Evolutionary conservation across 2,797 vertebrate species (phyloP).

Genomic region (Ceryle rudis): DNA sequence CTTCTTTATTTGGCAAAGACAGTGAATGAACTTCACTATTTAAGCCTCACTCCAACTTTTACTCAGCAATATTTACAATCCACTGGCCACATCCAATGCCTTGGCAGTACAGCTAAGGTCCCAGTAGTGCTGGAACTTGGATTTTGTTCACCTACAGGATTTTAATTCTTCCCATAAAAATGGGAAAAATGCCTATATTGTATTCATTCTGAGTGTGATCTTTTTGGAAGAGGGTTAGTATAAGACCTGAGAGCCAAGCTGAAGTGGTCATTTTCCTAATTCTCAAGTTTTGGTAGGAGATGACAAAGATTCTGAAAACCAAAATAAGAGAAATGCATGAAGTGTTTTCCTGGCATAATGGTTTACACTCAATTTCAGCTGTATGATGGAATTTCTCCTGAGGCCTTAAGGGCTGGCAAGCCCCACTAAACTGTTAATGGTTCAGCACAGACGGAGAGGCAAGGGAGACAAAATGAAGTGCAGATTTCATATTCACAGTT

Average conservation of each 20-base stretch:
- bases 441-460: constrained; percentile 18
- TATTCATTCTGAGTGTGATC: background rate
- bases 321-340: background rate
- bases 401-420: background rate
- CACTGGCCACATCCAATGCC: background rate
- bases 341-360: background rate
- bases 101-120: background rate
- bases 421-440: background rate
- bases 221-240: background rate
- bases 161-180: background rate
- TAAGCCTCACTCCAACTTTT: background rate
- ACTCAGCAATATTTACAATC: background rate
- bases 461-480: background rate
- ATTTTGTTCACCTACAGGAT: background rate
- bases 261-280: background rate
- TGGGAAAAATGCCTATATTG: background rate
- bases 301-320: background rate
- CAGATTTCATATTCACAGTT: constrained; percentile 19
- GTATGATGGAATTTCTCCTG: background rate
- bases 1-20: background rate
- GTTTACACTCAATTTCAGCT: background rate
- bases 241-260: background rate
- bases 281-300: background rate
- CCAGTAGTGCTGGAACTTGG: background rate
- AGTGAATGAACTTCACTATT: background rate